A percentile compares a stretch with the other conserved stretches of the same genome.
These are phyloP conservation scores for Euzetes globulus DNA, from an alignment of 2,888 invertebrate species.

Conservation along the genomic window DNA sequence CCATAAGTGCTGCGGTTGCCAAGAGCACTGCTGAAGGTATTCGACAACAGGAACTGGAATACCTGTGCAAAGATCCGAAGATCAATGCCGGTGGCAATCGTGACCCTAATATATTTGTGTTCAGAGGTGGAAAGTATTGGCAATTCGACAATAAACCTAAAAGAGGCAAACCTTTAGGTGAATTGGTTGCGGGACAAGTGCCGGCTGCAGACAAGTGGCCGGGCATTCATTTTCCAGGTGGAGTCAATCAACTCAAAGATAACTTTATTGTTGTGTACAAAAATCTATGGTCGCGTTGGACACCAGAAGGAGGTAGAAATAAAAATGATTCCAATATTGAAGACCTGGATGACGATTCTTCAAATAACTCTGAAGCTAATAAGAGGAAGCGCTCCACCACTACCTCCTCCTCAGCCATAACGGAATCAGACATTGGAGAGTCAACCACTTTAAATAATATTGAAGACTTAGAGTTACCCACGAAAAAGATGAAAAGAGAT, in stretches of 20 bases:
- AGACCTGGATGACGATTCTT: too few relatives aligned
- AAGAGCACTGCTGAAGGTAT: neutral
- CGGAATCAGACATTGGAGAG: neutral
- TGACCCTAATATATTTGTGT: neutral
- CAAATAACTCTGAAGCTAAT: neutral
- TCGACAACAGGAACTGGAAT: neutral
- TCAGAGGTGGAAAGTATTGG: slow-evolving; percentile 17
- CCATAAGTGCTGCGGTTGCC: neutral
- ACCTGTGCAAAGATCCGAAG: neutral
- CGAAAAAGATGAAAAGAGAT: neutral
- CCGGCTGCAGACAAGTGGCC: neutral
- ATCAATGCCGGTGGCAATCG: neutral
- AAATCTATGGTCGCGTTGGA: slow-evolving; percentile 1
- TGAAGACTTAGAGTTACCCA: too few relatives aligned
- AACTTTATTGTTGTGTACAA: neutral
- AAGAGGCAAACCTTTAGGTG: neutral
- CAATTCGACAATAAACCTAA: slow-evolving; percentile 8
- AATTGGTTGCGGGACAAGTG: neutral
- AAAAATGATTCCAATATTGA: neutral
- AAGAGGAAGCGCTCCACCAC: neutral
- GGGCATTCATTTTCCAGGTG: neutral
- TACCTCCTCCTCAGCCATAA: neutral
- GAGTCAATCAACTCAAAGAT: neutral
- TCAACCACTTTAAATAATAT: too few relatives aligned
- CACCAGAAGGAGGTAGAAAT: neutral